phyloP scores from a whole-genome alignment of 2,797 vertebrate genomes.

The Arvicola amphibius region DNA sequence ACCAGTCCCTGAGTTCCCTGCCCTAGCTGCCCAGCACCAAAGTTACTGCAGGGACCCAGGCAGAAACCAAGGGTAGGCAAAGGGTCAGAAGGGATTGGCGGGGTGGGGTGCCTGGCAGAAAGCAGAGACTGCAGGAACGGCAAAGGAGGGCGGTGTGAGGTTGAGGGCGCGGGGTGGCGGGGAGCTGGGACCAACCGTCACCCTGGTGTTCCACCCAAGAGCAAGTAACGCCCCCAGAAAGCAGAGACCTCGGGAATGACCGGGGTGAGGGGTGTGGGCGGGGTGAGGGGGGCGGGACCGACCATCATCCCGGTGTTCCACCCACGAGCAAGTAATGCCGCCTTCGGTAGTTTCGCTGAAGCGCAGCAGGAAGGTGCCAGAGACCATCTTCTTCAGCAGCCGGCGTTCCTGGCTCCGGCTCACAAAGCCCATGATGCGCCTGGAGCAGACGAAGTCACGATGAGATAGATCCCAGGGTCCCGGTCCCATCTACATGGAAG shows the following conservation, averaged over 20 bases:
- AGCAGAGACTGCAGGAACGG: background rate
- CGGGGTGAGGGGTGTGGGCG: background rate
- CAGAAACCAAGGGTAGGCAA: background rate
- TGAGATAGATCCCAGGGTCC: background rate
- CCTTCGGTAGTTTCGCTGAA: constrained; percentile 95
- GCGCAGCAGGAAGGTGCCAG: constrained; percentile 95
- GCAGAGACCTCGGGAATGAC: background rate
- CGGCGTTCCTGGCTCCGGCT: constrained; percentile 91
- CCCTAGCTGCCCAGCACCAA: background rate
- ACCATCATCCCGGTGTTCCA: constrained; percentile 90
- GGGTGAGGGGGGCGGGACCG: background rate
- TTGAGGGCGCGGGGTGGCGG: too few relatives aligned
- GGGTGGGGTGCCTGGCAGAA: background rate
- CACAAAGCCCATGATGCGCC: constrained; percentile 95
- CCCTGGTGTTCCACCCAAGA: constrained; percentile 94
- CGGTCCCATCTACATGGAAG: too few relatives aligned
- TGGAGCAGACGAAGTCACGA: constrained; percentile 73
- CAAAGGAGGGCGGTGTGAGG: too few relatives aligned
- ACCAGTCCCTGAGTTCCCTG: background rate
- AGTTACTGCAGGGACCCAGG: background rate
- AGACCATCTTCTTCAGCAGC: constrained; percentile 90
- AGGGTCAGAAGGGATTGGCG: background rate
- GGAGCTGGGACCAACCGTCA: constrained; percentile 82
- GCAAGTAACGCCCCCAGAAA: constrained; percentile 91
- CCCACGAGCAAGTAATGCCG: constrained; percentile 97